phyloP scores from a whole-genome alignment of 2,797 vertebrate species.

The Paramormyrops hopkinsi region DNA sequence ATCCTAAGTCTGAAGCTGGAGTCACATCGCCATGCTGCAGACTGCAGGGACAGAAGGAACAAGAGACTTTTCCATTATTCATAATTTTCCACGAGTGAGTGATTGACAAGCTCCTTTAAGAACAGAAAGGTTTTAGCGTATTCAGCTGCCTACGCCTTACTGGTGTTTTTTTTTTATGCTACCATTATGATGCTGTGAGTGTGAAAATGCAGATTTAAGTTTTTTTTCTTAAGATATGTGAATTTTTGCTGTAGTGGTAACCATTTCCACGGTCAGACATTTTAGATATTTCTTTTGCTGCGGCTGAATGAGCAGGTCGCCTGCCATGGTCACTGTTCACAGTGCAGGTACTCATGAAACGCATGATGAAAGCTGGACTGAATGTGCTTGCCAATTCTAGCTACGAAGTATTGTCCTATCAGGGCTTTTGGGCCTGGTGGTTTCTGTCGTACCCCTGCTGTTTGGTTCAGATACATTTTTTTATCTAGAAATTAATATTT shows the following conservation, averaged over 20 bases:
- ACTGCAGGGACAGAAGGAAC: not conserved
- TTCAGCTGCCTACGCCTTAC: not conserved
- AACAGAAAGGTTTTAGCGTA: not conserved
- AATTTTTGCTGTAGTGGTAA: not conserved
- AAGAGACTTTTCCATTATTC: not conserved
- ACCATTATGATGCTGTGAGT: not conserved
- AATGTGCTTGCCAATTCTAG: not conserved
- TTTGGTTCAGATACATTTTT: not conserved
- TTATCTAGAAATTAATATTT: not conserved
- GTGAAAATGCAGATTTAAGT: not conserved
- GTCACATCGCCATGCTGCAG: not conserved
- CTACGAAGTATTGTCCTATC: not conserved
- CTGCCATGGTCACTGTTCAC: not conserved
- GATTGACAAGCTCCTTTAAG: not conserved
- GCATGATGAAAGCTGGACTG: not conserved
- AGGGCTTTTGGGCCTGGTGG: not conserved
- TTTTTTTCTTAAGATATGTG: not conserved
- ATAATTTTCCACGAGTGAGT: not conserved
- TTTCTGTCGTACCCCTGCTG: not conserved
- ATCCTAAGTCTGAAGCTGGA: slow-evolving; percentile 51
- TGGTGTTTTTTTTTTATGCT: not conserved
- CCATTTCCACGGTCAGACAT: not conserved
- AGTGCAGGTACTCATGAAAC: not conserved
- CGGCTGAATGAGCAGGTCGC: not conserved
- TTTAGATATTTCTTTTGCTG: not conserved